phyloP scores from a whole-genome alignment of 23 tunicate species.

The Halocynthia aurantium region DNA sequence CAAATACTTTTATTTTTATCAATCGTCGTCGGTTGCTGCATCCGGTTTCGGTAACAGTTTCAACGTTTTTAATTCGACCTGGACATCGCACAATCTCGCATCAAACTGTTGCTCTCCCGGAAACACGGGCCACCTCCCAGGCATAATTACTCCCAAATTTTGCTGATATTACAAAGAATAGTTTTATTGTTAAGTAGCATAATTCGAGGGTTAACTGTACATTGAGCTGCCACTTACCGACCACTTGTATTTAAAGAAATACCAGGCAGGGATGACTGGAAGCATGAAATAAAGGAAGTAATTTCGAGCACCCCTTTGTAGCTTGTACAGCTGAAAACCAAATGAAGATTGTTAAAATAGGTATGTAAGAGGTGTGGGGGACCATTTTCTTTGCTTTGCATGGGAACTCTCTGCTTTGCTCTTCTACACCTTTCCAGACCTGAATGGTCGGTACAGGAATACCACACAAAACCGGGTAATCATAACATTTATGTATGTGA shows the following conservation, averaged over 20 bases:
- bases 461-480: too few species aligned
- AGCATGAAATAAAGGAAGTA: background rate
- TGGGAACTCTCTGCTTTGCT: too few species aligned
- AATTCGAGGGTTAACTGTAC: background rate
- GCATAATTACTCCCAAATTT: background rate
- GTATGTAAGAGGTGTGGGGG: background rate
- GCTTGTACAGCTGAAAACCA: conserved; percentile 19
- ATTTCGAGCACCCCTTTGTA: background rate
- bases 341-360: background rate
- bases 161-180: background rate
- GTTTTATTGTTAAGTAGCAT: background rate
- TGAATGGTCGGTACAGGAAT: too few species aligned
- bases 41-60: too few species aligned
- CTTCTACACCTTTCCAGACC: too few species aligned
- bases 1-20: too few species aligned
- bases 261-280: conserved; percentile 3
- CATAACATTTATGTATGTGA: too few species aligned
- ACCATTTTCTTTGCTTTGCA: too few species aligned
- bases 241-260: background rate
- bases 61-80: conserved; percentile 4
- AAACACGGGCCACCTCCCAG: background rate
- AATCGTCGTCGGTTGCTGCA: too few species aligned
- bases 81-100: background rate
- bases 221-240: background rate
- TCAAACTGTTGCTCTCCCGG: conserved; percentile 11